Evolutionary conservation across 2,113 vertebrate species (phyloP).

Genomic region (Istiophorus platypterus): DNA sequence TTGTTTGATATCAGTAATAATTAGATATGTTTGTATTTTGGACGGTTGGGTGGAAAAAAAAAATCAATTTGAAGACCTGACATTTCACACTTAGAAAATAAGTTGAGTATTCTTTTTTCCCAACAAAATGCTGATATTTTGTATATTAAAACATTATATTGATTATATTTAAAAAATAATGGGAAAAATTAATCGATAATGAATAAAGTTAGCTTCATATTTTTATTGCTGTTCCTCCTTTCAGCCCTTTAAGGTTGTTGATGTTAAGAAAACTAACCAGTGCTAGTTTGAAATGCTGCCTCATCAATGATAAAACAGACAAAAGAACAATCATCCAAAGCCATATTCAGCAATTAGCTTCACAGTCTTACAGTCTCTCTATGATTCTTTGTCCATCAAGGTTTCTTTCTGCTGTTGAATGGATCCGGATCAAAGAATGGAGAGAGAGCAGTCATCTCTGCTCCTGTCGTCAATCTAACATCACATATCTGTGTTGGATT

Average conservation of each 20-base stretch:
- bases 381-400: constrained; percentile 49
- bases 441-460: constrained; percentile 71
- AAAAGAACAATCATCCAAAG: background rate
- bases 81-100: too few relatives aligned
- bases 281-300: too few relatives aligned
- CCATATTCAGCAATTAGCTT: background rate
- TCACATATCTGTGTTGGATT: constrained; percentile 79
- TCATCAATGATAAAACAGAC: background rate
- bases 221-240: too few relatives aligned
- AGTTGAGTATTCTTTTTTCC: too few relatives aligned
- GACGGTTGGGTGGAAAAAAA: background rate
- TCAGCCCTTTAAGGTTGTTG: too few relatives aligned
- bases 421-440: constrained; percentile 66
- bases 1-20: background rate
- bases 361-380: background rate
- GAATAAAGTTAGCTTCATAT: too few relatives aligned
- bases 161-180: too few relatives aligned
- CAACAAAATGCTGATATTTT: too few relatives aligned
- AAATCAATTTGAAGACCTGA: too few relatives aligned
- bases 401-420: constrained; percentile 80
- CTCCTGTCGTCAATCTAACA: constrained; percentile 32
- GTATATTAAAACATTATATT: too few relatives aligned
- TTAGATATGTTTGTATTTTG: background rate
- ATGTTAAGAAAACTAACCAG: too few relatives aligned
- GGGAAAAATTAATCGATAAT: too few relatives aligned